A percentile compares a stretch with the other conserved stretches of the same genome.
Evolutionary conservation across 1,140 invertebrate genomes (phyloP).

Genomic region (Drosophila ohnishii): DNA sequence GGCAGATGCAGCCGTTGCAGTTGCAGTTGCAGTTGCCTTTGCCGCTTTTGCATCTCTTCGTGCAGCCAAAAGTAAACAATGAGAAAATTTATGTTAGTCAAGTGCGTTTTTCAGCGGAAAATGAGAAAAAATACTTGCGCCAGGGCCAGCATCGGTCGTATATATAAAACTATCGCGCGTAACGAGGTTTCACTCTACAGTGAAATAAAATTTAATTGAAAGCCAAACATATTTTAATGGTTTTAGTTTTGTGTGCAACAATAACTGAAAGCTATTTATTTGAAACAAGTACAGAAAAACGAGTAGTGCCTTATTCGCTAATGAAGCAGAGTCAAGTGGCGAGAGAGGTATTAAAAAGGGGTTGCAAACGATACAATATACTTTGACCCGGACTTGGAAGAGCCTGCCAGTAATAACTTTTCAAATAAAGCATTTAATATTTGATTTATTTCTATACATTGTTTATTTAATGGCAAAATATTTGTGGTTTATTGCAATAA

Average conservation of each 20-base stretch:
- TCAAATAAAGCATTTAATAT: background rate
- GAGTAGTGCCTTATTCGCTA: background rate
- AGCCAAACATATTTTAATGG: background rate
- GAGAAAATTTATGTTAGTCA: slow-evolving; percentile 81
- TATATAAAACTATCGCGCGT: slow-evolving; percentile 66
- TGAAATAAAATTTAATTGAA: slow-evolving; percentile 10
- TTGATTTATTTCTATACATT: background rate
- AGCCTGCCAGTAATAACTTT: background rate
- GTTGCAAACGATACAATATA: background rate
- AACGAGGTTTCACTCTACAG: slow-evolving; percentile 58
- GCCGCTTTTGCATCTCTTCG: slow-evolving; percentile 33
- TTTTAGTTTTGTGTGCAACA: background rate
- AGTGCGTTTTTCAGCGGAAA: slow-evolving; percentile 79
- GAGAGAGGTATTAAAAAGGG: background rate
- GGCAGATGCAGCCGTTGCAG: slow-evolving; percentile 51
- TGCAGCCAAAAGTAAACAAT: slow-evolving; percentile 68
- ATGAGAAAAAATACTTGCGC: slow-evolving; percentile 70
- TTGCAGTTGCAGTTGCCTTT: slow-evolving; percentile 42
- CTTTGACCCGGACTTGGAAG: background rate
- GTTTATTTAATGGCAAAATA: background rate
- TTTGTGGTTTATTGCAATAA: background rate
- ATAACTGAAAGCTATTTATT: background rate
- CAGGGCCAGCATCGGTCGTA: slow-evolving; percentile 18
- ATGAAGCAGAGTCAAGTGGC: background rate
- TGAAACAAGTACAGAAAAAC: background rate